Base-by-base conservation (phyloP, 2,113 vertebrate genomes). In the Pseudorectes ferrugineus region DNA sequence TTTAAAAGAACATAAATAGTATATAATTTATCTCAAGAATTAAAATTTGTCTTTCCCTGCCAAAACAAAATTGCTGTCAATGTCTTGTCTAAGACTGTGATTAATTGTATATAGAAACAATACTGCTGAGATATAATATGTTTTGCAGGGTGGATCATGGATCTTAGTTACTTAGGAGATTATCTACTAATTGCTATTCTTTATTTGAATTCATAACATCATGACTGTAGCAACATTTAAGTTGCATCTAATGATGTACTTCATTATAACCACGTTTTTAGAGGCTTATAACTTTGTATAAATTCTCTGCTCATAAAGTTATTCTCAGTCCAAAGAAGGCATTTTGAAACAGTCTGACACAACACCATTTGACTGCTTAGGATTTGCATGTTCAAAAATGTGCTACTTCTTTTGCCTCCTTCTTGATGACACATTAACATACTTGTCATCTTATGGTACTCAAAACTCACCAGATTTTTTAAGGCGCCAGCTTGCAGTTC, bases 341-440 rank as follows among this genome's bases (percentile, higher is more conserved):
- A 86, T 90, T 94, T 77, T 95, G 75, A n/a, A 95, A 65, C 75
- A 81, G 90, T 92, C 90, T 96, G 88, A 90, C 91, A 94, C 82
- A 93, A 74, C 57, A 88, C 31, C 67, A 92, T 94, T 96, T 94
- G 79, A 95, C 92, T 95, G 85, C 75, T 96, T 81, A 74, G 79
- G 72, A 97, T 96, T 75, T 94, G 77, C 92, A 93, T 93, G 88
- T 80, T 93, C 72, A 88, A 72, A 94, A 96, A 93, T 75, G 75
- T 96, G 92, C 61, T 96, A 77, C 49, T 90, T 95, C 78, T 95
- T 96, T 90, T 93, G 72, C 72, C 36, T 94, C 11, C 43, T 83
- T 90, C 87, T 90, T 59, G 85, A 95, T 96, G 92, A 84, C 85
- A 97, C 55, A 61, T 94, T 96, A 94, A 86, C 95, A 88, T 92